A percentile compares a stretch with the other conserved stretches of the same genome.
Evolutionary conservation across 2,113 vertebrate species (phyloP).

Genomic region (Herpailurus yagouaroundi): DNA sequence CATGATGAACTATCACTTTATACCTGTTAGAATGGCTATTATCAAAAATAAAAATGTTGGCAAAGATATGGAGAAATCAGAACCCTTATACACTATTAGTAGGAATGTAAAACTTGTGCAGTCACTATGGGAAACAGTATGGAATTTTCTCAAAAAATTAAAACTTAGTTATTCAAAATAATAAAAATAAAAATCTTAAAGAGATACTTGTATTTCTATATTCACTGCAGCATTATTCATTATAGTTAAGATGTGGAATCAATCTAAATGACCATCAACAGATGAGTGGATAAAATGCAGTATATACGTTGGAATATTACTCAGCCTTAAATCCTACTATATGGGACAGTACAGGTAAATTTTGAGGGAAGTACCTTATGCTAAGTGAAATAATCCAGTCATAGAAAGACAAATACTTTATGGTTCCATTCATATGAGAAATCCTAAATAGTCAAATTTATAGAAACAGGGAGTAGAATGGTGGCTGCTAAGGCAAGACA

Average conservation of each 20-base stretch:
- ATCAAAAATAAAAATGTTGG: neutral
- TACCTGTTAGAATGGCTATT: neutral
- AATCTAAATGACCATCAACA: neutral
- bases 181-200: neutral
- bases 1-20: neutral
- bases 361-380: neutral
- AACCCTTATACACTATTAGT: neutral
- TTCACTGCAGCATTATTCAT: neutral
- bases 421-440: neutral
- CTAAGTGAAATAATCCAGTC: neutral
- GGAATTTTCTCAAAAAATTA: neutral
- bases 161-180: neutral
- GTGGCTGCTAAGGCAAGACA: neutral
- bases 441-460: neutral
- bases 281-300: neutral
- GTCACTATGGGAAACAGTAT: neutral
- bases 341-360: neutral
- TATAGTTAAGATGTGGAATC: neutral
- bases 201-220: neutral
- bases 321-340: neutral
- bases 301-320: neutral
- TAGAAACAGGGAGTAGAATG: neutral
- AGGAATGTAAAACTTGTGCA: neutral
- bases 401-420: neutral
- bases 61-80: neutral